Conservation (phyloP, 2,888 invertebrate species). For the Lamellibrachia columna region DNA sequence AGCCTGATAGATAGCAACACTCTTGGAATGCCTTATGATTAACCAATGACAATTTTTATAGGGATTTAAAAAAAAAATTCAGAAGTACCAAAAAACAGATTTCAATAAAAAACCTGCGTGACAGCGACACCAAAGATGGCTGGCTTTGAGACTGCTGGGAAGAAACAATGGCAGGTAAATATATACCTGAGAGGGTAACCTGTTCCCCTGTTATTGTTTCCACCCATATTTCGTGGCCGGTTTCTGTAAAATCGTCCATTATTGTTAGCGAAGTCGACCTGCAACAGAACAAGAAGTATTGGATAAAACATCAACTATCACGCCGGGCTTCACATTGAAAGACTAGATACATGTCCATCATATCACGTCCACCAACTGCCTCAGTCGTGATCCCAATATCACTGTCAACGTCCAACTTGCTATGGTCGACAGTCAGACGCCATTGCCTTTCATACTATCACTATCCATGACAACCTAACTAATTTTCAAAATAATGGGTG, state of each 20-base stretch:
- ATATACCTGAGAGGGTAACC: slow-evolving; percentile 40
- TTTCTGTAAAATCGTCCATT: slow-evolving; percentile 36
- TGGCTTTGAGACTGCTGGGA: neutral
- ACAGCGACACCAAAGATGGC: neutral
- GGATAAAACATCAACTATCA: neutral
- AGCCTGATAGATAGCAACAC: neutral
- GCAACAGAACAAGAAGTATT: slow-evolving; percentile 28
- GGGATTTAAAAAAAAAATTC: neutral
- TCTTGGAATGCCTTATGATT: neutral
- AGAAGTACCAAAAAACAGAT: neutral
- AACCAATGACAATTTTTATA: neutral
- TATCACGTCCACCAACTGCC: neutral
- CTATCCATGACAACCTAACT: too few species aligned
- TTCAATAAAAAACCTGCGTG: neutral
- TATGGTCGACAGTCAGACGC: too few species aligned
- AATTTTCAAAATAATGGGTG: too few species aligned
- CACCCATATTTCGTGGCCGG: slow-evolving; percentile 22
- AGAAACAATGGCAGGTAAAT: too few species aligned
- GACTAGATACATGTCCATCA: neutral
- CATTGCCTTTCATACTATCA: too few species aligned
- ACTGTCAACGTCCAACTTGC: neutral
- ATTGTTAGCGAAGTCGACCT: slow-evolving; percentile 50
- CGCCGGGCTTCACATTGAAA: too few species aligned
- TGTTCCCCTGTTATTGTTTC: slow-evolving; percentile 35
- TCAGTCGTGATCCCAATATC: neutral